Base-by-base conservation (phyloP, 2,113 vertebrate genomes). In the Quiscalus mexicanus region DNA sequence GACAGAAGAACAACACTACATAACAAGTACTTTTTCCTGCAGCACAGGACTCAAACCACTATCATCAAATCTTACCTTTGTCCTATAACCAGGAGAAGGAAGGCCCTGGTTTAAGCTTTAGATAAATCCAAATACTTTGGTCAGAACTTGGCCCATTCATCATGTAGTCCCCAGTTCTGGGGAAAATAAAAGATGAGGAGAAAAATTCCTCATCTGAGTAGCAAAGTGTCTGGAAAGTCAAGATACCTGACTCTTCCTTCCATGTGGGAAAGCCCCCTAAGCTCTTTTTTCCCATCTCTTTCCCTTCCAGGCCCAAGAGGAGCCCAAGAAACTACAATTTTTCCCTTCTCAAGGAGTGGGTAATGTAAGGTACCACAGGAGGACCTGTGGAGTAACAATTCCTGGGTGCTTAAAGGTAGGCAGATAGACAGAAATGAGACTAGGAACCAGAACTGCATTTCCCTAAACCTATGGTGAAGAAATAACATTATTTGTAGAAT, bases 341-440 rank as follows among this genome's bases (percentile, higher is more conserved):
- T 6, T 31, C 6, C 27, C 5, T 84, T 62, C 45, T 84, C 63
- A 77, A 65, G 31, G 15, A 73, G 5, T n/a, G 30, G 83, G n/a
- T 52, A 64, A 37, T 3, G 8, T 31, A 16, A 93, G 11, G 9
- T 41, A 30, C 15, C n/a, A 41, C 11, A 82, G 52, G 11, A 70
- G 13, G 18, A 80, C 31, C 25, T 2, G 1, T 1, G 0, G 23
- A 77, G 18, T 10, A 53, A 65, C 17, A 77, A 4, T 45, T n/a
- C 30, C 63, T 86, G 37, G 6, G 11, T 16, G 6, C 22, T 41
- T 53, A 45, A 83, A 56, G 13, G 22, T 23, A 86, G 55, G 4
- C 10, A 39, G 6, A 16, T 11, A 71, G 41, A 56, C 6, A 62
- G 37, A 58, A 80, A 80, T 18, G 4, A 85, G 5, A 75, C 30